Conservation (phyloP, 2,888 invertebrate species). For the Epicampocera succincta region DNA sequence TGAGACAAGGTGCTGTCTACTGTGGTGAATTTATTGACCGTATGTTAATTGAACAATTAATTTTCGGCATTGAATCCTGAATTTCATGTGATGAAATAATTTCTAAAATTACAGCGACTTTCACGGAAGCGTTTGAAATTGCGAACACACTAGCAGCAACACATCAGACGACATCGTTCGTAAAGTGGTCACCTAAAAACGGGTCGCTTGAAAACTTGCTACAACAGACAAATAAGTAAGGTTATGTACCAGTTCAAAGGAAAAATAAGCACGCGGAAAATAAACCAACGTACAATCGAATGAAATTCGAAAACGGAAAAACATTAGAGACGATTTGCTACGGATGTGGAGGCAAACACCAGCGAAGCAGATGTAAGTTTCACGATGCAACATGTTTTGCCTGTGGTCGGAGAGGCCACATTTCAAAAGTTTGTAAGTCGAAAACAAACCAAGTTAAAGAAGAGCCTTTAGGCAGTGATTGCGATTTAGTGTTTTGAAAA, state of each 20-base stretch:
- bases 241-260: conserved; percentile 31
- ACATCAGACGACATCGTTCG: conserved; percentile 6
- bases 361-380: background rate
- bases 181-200: background rate
- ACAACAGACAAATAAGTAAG: conserved; percentile 44
- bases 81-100: conserved; percentile 62
- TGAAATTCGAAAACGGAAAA: background rate
- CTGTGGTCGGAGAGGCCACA: conserved; percentile 13
- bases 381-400: background rate
- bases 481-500: background rate
- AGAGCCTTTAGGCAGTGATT: background rate
- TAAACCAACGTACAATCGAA: background rate
- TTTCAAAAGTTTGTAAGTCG: conserved; percentile 20
- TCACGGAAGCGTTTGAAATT: conserved; percentile 47
- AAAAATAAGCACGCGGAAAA: background rate
- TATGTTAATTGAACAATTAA: background rate
- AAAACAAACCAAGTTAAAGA: background rate
- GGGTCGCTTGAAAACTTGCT: background rate
- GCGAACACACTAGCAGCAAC: conserved; percentile 17
- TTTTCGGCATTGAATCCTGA: conserved; percentile 1
- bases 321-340: background rate
- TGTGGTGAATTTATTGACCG: background rate
- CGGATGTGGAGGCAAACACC: conserved; percentile 3
- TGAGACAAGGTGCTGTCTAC: background rate
- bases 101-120: conserved; percentile 52